Conservation (phyloP, 2,888 invertebrate genomes). For the Drosophila meridiana region DNA sequence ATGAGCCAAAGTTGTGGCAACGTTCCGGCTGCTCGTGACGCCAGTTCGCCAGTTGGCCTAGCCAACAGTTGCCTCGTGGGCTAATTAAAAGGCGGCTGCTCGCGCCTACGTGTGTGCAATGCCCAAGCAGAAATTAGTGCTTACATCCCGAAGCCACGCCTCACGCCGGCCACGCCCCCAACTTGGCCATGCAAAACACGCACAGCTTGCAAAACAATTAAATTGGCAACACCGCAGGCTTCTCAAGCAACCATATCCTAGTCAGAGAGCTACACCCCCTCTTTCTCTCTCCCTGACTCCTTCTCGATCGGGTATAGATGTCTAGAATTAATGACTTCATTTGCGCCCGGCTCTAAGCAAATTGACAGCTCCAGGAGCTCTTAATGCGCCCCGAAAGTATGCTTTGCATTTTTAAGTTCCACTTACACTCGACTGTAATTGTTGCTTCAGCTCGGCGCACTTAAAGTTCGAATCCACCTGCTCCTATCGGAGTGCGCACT, state of each 20-base stretch:
- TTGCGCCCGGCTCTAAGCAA: constrained; percentile 36
- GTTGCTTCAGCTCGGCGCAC: not conserved
- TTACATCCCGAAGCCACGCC: constrained; percentile 16
- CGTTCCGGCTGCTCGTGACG: not conserved
- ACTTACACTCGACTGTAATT: constrained; percentile 6
- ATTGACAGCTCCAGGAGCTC: constrained; percentile 45
- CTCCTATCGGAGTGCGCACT: not conserved
- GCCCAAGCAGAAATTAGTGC: constrained; percentile 60
- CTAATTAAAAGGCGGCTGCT: constrained; percentile 73
- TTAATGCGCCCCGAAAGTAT: constrained; percentile 29
- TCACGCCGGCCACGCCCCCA: constrained; percentile 11
- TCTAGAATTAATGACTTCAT: constrained; percentile 65
- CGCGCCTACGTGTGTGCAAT: constrained; percentile 65
- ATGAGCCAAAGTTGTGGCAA: constrained; percentile 9
- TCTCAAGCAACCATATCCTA: constrained; percentile 20
- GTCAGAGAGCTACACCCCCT: constrained; percentile 7
- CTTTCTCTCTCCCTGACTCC: not conserved
- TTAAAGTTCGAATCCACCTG: not conserved
- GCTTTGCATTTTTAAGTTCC: constrained; percentile 36
- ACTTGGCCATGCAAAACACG: constrained; percentile 69
- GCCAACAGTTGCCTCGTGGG: constrained; percentile 4
- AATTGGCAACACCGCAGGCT: constrained; percentile 45
- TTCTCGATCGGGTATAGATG: not conserved
- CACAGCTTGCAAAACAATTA: constrained; percentile 69
- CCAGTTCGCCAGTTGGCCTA: not conserved